Evolutionary conservation across 2,888 invertebrate species (phyloP).

Genomic region (Theodoxus fluviatilis): DNA sequence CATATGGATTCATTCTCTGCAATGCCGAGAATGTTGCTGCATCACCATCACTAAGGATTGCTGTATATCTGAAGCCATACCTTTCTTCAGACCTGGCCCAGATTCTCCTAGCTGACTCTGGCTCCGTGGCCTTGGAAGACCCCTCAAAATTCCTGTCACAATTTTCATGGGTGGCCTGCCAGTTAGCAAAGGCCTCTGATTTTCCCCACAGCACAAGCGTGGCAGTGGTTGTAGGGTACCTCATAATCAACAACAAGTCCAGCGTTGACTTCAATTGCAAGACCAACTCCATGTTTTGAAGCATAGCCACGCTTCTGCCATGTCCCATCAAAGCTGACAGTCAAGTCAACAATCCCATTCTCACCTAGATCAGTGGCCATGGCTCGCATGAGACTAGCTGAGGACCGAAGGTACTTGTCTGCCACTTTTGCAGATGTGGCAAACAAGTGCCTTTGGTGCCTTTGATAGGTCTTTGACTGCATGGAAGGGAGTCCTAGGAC

Average conservation of each 20-base stretch:
- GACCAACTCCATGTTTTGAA: background rate
- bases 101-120: background rate
- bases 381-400: too few relatives aligned
- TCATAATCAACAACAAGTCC: conserved; percentile 18
- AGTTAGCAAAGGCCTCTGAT: background rate
- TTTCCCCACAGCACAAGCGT: background rate
- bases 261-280: conserved; percentile 16
- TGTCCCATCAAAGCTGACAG: conserved; percentile 11
- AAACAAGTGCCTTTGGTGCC: too few relatives aligned
- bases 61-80: background rate
- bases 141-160: background rate
- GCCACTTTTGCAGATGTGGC: too few relatives aligned
- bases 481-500: too few relatives aligned
- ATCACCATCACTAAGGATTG: conserved; percentile 20
- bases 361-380: background rate
- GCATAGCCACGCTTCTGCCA: conserved; percentile 17
- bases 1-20: background rate
- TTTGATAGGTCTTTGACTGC: too few relatives aligned
- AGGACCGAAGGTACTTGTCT: too few relatives aligned
- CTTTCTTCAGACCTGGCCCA: background rate
- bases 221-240: conserved; percentile 2
- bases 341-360: background rate
- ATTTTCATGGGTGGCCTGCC: background rate
- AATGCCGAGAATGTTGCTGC: background rate
- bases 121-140: conserved; percentile 18